Conservation (phyloP, 1,140 invertebrate species). For the Saccostrea cuccullata region DNA sequence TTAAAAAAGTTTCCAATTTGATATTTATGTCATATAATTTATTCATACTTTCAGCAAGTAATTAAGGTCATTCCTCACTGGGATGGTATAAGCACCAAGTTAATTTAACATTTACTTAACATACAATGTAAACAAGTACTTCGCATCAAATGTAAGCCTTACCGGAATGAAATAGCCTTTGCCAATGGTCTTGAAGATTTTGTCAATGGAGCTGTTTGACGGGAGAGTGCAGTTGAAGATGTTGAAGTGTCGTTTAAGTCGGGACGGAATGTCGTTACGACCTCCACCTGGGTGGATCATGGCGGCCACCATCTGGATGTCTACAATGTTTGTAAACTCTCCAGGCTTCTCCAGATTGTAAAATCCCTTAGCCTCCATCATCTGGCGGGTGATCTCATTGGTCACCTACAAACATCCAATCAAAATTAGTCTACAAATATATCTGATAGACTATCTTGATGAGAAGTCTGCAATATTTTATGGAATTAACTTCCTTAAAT, state of each 20-base stretch:
- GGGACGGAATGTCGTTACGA: conserved; percentile 95
- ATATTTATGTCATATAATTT: background rate
- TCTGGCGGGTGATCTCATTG: conserved; percentile 97
- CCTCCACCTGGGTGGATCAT: conserved; percentile 93
- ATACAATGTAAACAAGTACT: background rate
- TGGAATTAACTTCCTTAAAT: too few species aligned
- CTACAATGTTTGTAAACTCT: conserved; percentile 94
- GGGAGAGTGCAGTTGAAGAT: conserved; percentile 98
- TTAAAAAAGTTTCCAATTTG: too few species aligned
- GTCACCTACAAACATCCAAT: conserved; percentile 81
- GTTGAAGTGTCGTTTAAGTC: conserved; percentile 95
- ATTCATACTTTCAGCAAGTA: background rate
- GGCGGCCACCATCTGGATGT: conserved; percentile 93
- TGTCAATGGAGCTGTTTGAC: conserved; percentile 90
- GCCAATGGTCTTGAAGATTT: conserved; percentile 85
- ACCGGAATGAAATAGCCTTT: conserved; percentile 77
- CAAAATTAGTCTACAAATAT: background rate
- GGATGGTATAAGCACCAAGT: too few species aligned
- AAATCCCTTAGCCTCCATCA: conserved; percentile 98
- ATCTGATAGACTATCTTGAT: too few species aligned
- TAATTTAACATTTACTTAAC: background rate
- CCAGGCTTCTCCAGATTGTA: conserved; percentile 98
- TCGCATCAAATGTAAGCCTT: background rate
- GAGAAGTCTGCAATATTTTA: background rate
- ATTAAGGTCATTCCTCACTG: background rate